A percentile compares a stretch with the other conserved stretches of the same genome.
Evolutionary conservation across 2,113 vertebrate species (phyloP).

Genomic region (Fulmarus glacialis): DNA sequence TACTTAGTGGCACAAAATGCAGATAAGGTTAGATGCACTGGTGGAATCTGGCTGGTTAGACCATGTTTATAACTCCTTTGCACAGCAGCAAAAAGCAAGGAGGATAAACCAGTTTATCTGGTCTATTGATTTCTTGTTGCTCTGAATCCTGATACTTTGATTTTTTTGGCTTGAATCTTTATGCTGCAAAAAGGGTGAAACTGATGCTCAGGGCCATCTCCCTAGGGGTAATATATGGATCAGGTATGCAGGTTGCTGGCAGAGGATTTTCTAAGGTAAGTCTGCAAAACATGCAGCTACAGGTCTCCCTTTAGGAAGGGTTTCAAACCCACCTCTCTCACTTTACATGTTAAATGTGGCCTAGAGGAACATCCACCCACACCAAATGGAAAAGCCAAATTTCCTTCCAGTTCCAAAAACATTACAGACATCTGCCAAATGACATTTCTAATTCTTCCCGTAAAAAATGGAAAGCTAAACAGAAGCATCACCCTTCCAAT

Average conservation of each 20-base stretch:
- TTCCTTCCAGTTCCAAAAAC: slow-evolving; percentile 65
- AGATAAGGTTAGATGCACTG: slow-evolving; percentile 29
- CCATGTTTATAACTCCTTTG: slow-evolving; percentile 12
- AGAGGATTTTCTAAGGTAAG: slow-evolving; percentile 36
- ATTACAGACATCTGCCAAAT: slow-evolving; percentile 53
- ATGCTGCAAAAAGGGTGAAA: slow-evolving; percentile 29
- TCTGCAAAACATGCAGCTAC: slow-evolving; percentile 41
- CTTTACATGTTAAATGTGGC: slow-evolving; percentile 53
- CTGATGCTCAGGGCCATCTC: slow-evolving; percentile 23
- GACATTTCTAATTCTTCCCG: slow-evolving; percentile 66
- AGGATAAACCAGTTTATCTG: slow-evolving; percentile 63
- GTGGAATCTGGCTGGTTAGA: slow-evolving; percentile 17
- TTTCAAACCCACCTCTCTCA: slow-evolving; percentile 53
- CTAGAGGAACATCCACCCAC: slow-evolving; percentile 49
- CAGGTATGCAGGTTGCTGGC: slow-evolving; percentile 34
- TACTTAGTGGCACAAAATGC: neutral
- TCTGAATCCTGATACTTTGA: slow-evolving; percentile 56
- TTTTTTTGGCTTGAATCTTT: slow-evolving; percentile 27
- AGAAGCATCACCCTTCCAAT: slow-evolving; percentile 58
- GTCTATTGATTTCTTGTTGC: slow-evolving; percentile 56
- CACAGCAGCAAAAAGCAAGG: slow-evolving; percentile 5
- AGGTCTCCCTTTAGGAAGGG: slow-evolving; percentile 28
- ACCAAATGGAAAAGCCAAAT: slow-evolving; percentile 57
- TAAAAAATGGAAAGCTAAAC: slow-evolving; percentile 58
- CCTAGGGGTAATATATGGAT: slow-evolving; percentile 16